Evolutionary conservation across 1,140 invertebrate species (phyloP).

Genomic region (Philotrypesis tridentata): DNA sequence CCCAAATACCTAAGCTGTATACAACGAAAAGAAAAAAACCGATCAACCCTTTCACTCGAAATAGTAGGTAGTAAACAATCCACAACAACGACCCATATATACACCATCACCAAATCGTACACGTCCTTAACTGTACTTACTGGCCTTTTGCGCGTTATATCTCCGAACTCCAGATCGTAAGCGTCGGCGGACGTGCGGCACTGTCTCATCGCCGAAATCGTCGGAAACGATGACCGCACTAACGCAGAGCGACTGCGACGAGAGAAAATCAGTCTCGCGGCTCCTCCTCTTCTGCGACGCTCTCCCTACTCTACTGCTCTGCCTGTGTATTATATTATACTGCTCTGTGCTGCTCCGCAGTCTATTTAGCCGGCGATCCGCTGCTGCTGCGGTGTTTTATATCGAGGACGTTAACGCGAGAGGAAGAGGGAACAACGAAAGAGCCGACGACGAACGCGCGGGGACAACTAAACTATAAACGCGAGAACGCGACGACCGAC

Average conservation of each 20-base stretch:
- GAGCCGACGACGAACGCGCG: neutral
- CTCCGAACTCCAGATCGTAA: neutral
- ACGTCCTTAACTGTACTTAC: slow-evolving; percentile 14
- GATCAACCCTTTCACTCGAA: too few relatives aligned
- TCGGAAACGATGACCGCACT: neutral
- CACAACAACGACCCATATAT: too few relatives aligned
- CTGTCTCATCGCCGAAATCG: slow-evolving; percentile 36
- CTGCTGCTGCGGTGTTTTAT: too few relatives aligned
- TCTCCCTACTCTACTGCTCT: neutral
- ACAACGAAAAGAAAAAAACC: neutral
- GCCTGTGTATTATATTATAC: too few relatives aligned
- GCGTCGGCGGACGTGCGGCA: neutral
- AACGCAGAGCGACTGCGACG: neutral
- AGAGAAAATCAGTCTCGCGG: neutral
- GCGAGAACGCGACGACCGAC: too few relatives aligned
- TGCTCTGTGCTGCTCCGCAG: too few relatives aligned
- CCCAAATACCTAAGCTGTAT: neutral
- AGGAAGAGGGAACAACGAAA: neutral
- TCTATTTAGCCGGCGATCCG: too few relatives aligned
- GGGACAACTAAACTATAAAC: neutral
- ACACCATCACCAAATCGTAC: too few relatives aligned
- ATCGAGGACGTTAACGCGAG: neutral
- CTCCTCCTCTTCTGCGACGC: neutral
- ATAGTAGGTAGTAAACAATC: too few relatives aligned
- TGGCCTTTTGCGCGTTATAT: slow-evolving; percentile 18